phyloP scores from a whole-genome alignment of 2,888 invertebrate genomes.

The Chirona hameri region DNA sequence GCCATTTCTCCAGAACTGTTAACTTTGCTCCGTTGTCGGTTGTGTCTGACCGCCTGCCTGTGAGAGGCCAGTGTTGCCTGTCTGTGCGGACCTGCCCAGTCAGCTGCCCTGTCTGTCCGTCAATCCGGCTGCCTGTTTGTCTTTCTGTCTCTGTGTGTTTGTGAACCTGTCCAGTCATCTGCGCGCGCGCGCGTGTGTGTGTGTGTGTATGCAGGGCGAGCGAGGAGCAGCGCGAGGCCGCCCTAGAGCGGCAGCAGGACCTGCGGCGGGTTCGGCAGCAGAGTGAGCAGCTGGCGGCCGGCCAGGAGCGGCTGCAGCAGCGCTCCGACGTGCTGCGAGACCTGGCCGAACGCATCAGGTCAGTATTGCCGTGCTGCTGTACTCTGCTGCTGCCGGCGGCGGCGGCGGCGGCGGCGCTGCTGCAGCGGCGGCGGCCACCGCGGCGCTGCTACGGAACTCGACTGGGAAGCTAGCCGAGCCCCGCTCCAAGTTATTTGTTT shows the following conservation, averaged over 20 bases:
- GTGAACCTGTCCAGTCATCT: background rate
- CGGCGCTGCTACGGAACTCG: too few species aligned
- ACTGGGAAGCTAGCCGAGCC: too few species aligned
- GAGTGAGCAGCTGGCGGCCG: background rate
- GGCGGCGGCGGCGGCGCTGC: too few species aligned
- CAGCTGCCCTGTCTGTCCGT: background rate
- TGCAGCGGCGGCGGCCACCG: too few species aligned
- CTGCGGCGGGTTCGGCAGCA: background rate
- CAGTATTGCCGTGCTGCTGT: background rate
- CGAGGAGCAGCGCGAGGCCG: background rate
- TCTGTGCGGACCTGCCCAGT: background rate
- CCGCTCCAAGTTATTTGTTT: too few species aligned
- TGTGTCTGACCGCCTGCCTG: background rate
- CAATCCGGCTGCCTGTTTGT: too few species aligned
- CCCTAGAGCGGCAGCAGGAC: background rate
- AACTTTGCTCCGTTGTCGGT: background rate
- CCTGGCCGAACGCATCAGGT: background rate
- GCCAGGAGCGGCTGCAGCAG: background rate
- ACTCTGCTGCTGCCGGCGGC: too few species aligned
- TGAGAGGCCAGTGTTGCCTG: background rate
- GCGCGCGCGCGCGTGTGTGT: too few species aligned
- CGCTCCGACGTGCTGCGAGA: background rate
- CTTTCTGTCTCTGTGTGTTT: background rate
- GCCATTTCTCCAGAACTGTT: too few species aligned
- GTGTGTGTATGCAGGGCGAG: background rate